Conservation (phyloP, 2,888 invertebrate species). For the Synergus laeviventris region DNA sequence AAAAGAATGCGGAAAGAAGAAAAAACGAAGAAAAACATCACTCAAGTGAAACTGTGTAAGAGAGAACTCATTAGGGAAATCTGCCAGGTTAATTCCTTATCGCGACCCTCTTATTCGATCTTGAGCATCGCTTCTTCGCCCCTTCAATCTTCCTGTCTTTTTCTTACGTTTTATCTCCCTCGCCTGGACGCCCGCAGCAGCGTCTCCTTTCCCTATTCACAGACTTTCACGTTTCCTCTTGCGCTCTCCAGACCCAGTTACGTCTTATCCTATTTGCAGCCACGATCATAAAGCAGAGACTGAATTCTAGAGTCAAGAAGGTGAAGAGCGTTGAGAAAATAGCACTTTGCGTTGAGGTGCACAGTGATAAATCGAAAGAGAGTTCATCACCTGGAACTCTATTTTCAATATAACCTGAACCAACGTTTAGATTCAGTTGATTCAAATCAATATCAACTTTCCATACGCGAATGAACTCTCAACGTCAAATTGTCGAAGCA, state of each 20-base stretch:
- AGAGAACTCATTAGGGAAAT: constrained; percentile 65
- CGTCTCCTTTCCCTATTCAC: constrained; percentile 41
- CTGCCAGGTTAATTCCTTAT: constrained; percentile 64
- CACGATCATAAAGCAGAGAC: constrained; percentile 23
- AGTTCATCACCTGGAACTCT: not conserved
- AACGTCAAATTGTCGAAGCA: too few relatives aligned
- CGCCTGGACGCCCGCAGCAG: constrained; percentile 16
- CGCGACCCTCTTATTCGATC: constrained; percentile 48
- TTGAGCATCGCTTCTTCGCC: constrained; percentile 39
- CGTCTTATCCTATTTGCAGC: constrained; percentile 42
- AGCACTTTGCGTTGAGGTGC: constrained; percentile 9
- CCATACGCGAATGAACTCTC: too few relatives aligned
- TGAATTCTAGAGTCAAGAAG: constrained; percentile 5
- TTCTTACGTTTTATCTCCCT: constrained; percentile 17
- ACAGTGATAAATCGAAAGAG: constrained; percentile 9
- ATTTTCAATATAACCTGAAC: too few relatives aligned
- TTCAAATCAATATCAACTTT: too few relatives aligned
- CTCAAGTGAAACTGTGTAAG: constrained; percentile 60
- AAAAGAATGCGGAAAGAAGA: constrained; percentile 47
- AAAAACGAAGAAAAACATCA: constrained; percentile 54
- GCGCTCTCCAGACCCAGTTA: constrained; percentile 15
- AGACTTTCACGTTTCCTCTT: not conserved
- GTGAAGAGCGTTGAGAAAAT: constrained; percentile 13
- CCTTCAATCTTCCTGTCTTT: constrained; percentile 40
- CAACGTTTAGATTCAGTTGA: too few relatives aligned